Evolutionary conservation across 2,888 invertebrate genomes (phyloP), one percentile per base, ranked within the genome.

Genomic region (Lissonota sp.): DNA sequence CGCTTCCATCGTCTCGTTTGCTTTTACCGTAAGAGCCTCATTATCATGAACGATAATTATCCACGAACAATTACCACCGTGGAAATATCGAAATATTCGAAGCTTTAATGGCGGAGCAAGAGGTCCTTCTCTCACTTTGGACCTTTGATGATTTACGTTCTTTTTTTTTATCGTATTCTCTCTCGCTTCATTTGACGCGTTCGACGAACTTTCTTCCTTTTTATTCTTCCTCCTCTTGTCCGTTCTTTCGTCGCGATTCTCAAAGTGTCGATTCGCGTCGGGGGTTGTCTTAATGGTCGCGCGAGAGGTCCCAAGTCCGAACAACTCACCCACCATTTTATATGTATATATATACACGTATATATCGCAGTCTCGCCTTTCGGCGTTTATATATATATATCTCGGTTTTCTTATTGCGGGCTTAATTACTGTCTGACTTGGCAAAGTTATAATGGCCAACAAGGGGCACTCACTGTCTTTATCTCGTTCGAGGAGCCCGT

Each of bases 371-470:
- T 75, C 63, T 55, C 73, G 66, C 63, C 1, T 26, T 78, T 79
- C 81, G 64, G 37, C 44, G 6, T 64, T 64, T 57, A 63, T 69
- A 55, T 57, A 63, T 69, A 55, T 44, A 37, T 16, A 58, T 71
- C 81, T 66, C 70, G 60, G 69, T 81, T 62, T 91, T 90, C 89
- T 92, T 91, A 91, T 90, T 92, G 91, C 91, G 86, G 90, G 91
- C 92, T 92, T 92, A 92, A 92, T 92, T 92, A 92, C 92, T 91
- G 89, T 88, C 91, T 91, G 89, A 90, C 91, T 91, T 88, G 84
- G 87, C 88, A 89, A 91, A 92, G 89, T 92, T 92, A 92, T 92
- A 92, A 92, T 92, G 92, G 90, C 88, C 89, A 89, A 87, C 87
- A 89, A 90, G 88, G 89, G 90, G 90, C 84, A 84, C 85, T 69